These are phyloP conservation scores for Myzus persicae DNA, from an alignment of 1,140 invertebrate genomes.

Conservation along the genomic window DNA sequence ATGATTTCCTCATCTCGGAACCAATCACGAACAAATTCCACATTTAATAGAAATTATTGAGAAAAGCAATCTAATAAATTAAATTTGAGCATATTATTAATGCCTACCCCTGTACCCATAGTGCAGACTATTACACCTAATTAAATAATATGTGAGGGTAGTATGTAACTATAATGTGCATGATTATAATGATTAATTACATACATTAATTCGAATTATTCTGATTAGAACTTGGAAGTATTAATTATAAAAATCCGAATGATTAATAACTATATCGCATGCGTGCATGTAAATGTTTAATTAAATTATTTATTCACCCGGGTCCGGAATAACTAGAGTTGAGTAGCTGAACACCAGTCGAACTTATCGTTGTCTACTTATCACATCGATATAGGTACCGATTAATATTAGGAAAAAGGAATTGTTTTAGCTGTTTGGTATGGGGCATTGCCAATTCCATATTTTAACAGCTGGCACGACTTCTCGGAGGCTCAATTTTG, in stretches of 20 bases:
- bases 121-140: too few relatives aligned
- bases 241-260: too few relatives aligned
- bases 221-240: too few relatives aligned
- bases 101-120: too few relatives aligned
- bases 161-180: too few relatives aligned
- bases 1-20: too few relatives aligned
- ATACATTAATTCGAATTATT: too few relatives aligned
- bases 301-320: too few relatives aligned
- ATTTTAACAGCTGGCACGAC: neutral
- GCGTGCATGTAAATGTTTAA: too few relatives aligned
- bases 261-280: too few relatives aligned
- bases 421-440: neutral
- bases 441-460: neutral
- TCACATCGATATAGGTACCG: neutral
- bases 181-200: too few relatives aligned
- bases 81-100: neutral
- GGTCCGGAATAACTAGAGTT: neutral
- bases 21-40: neutral
- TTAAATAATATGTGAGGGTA: too few relatives aligned
- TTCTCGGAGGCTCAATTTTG: neutral
- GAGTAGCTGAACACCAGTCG: neutral
- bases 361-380: neutral
- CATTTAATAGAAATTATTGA: neutral
- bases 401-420: neutral
- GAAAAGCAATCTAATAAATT: neutral